Percentiles rank a stretch among this genome's conserved stretches.
phyloP scores from a whole-genome alignment of 2,797 vertebrate species.

The Hippocampus kuda region DNA sequence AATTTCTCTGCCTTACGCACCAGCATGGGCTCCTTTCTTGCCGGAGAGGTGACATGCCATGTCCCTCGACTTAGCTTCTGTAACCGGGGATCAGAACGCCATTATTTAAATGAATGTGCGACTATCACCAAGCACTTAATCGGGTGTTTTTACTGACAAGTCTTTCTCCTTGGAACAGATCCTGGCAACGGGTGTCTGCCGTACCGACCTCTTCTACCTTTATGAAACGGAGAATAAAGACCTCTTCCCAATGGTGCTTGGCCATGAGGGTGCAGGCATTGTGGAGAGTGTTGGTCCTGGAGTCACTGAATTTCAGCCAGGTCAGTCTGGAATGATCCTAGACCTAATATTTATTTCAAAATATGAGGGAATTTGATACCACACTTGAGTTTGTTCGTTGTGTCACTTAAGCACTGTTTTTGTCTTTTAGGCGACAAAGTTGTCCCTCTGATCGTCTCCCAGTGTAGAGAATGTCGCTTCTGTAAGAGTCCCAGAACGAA shows the following conservation, averaged over 20 bases:
- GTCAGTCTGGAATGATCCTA: slow-evolving; percentile 30
- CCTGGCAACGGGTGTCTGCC: slow-evolving; percentile 62
- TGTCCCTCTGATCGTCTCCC: slow-evolving; percentile 80
- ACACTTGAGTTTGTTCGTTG: neutral
- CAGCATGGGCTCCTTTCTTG: too few species aligned
- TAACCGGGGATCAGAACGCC: too few species aligned
- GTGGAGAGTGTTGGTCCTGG: slow-evolving; percentile 68
- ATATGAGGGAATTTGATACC: neutral
- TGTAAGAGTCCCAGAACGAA: slow-evolving; percentile 87
- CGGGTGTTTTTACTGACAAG: neutral
- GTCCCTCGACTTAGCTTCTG: too few species aligned
- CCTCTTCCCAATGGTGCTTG: slow-evolving; percentile 61
- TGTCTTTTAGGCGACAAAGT: slow-evolving; percentile 78
- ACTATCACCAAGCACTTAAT: neutral
- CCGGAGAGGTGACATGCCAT: too few species aligned
- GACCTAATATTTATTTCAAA: neutral
- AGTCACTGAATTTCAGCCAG: slow-evolving; percentile 65
- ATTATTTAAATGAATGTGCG: neutral
- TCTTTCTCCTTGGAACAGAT: slow-evolving; percentile 45
- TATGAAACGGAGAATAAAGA: slow-evolving; percentile 38
- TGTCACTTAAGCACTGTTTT: neutral
- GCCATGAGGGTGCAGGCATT: slow-evolving; percentile 66
- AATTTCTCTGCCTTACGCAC: too few species aligned
- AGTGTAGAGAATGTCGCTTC: slow-evolving; percentile 85
- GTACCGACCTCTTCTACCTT: slow-evolving; percentile 63